Evolutionary conservation across 2,888 invertebrate species (phyloP), one percentile per base, ranked within the genome.

Genomic region (Pterobdella sp.): DNA sequence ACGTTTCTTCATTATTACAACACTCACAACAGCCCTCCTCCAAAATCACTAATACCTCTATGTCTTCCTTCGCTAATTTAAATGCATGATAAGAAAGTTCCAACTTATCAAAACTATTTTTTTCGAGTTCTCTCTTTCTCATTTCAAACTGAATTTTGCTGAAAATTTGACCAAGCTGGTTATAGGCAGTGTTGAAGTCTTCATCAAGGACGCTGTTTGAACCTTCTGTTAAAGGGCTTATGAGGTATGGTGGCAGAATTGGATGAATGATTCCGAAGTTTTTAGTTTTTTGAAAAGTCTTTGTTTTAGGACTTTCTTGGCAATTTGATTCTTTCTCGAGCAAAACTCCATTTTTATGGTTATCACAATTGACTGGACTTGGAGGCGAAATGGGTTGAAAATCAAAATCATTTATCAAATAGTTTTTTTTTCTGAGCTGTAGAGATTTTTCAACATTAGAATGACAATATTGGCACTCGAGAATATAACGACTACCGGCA

Each of bases 41-140:
- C 1, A 76, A 74, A 2, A 88, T 88, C 26, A 90, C 84, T 71
- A 90, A 84, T 72, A 89, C 88, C 81, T 90, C 90, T 75, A 90
- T 85, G 60, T 87, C 86, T 0, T 88, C 88, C 68, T 88, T 87
- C 80, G 88, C 88, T 77, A 90, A 84, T 81, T 90, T 90, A 52
- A 89, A 89, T 60, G 90, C 90, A 77, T 87, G 85, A 82, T 87
- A 87, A 89, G 89, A 90, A 81, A 91, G 90, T 78, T 88, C 88
- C 60, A 90, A 83, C 81, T 90, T 90, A 0, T 87, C 87, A 75
- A 89, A 89, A 73, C 85, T 79, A 68, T 79, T 79, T n/a, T 77
- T 78, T 71, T 82, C 80, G 36, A 78, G 79, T 2, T 81, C 75
- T 37, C 79, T 86, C 75, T 56, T 56, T 26, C 60, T 4, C 60